These are phyloP conservation scores for Hydroisotoma schaefferi DNA, from an alignment of 2,888 invertebrate genomes.

Conservation along the genomic window DNA sequence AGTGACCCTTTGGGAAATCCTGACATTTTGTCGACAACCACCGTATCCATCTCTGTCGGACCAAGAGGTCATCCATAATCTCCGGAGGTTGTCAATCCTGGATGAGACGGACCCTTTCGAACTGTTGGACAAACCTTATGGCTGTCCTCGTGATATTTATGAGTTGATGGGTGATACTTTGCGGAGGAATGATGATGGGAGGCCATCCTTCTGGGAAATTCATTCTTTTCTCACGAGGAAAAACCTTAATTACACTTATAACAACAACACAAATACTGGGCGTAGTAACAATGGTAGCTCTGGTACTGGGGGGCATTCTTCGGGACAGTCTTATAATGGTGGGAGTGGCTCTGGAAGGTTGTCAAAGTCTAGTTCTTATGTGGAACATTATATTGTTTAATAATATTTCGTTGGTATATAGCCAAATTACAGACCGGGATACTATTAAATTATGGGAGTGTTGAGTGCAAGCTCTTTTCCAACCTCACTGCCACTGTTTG, in stretches of 20 bases:
- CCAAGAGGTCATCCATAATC: conserved; percentile 73
- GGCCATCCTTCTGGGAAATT: conserved; percentile 83
- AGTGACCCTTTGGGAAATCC: conserved; percentile 81
- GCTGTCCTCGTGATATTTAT: conserved; percentile 82
- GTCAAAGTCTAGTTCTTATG: background rate
- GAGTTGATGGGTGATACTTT: conserved; percentile 90
- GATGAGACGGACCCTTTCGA: conserved; percentile 52
- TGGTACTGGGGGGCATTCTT: too few species aligned
- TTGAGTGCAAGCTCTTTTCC: too few species aligned
- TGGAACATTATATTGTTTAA: conserved; percentile 5
- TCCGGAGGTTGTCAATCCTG: conserved; percentile 59
- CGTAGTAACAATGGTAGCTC: background rate
- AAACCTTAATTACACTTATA: conserved; percentile 54
- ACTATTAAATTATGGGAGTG: too few species aligned
- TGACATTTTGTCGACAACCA: conserved; percentile 69
- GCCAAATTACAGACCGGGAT: too few species aligned
- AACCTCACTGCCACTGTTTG: too few species aligned
- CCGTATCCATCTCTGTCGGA: conserved; percentile 75
- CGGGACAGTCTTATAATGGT: background rate
- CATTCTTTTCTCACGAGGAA: conserved; percentile 75
- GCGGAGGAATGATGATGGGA: conserved; percentile 73
- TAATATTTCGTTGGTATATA: too few species aligned
- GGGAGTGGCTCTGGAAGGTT: background rate
- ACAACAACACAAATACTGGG: too few species aligned
- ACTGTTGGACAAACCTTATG: conserved; percentile 64